Percentiles rank a stretch among this genome's conserved stretches.
Evolutionary conservation across 2,113 vertebrate genomes (phyloP).

Genomic region (Gadus chalcogrammus): DNA sequence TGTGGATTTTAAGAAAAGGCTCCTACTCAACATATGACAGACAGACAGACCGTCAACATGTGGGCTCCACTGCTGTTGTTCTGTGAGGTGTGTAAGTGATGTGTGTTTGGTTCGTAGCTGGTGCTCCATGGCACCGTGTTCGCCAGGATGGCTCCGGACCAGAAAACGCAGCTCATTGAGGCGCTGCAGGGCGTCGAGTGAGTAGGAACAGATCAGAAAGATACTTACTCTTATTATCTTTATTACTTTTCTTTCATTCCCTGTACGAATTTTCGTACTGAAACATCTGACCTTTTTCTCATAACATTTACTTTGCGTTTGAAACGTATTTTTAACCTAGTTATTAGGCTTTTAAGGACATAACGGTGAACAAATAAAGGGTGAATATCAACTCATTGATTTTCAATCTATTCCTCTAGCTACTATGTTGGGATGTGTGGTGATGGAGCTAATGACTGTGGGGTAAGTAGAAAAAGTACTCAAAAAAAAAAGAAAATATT

Average conservation of each 20-base stretch:
- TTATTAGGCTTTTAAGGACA: not conserved
- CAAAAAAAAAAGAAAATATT: not conserved
- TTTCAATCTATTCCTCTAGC: constrained; percentile 62
- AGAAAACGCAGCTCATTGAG: constrained; percentile 96
- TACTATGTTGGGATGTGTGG: constrained; percentile 98
- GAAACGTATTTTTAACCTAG: too few species aligned
- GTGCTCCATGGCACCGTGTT: constrained; percentile 94
- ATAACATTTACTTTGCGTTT: too few species aligned
- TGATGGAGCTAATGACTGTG: constrained; percentile 97
- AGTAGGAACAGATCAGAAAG: constrained; percentile 57
- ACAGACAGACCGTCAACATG: too few species aligned
- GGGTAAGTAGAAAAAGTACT: constrained; percentile 75
- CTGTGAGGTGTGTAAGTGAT: not conserved
- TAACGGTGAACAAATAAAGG: not conserved
- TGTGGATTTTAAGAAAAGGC: too few species aligned
- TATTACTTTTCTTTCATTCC: too few species aligned
- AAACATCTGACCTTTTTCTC: too few species aligned
- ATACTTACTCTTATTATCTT: too few species aligned
- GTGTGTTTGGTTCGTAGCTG: constrained; percentile 67
- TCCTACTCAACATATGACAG: too few species aligned
- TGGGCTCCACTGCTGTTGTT: not conserved
- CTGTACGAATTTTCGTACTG: too few species aligned
- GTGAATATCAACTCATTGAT: too few species aligned
- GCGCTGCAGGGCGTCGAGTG: constrained; percentile 93
- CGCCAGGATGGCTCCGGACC: constrained; percentile 95